phyloP scores from a whole-genome alignment of 2,113 vertebrate genomes.

The Tychaedon coryphoeus region DNA sequence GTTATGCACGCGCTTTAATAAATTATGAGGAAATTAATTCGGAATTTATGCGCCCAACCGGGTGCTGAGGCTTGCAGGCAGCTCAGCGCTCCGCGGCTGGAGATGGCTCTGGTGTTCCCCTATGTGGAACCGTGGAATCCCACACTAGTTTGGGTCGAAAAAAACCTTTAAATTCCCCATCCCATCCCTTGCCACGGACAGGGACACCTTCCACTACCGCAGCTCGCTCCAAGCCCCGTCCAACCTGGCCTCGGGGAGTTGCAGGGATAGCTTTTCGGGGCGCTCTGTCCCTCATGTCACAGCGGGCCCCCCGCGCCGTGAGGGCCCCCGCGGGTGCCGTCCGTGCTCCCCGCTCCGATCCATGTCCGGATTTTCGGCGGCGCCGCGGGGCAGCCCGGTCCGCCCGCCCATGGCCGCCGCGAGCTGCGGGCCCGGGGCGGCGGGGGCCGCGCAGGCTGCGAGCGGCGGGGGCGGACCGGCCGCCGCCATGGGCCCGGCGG shows the following conservation, averaged over 20 bases:
- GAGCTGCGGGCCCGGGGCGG: too few relatives aligned
- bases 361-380: neutral
- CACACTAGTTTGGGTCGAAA: accelerated
- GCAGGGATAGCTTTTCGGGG: neutral
- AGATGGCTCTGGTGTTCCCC: neutral
- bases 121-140: accelerated
- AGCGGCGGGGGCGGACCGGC: too few relatives aligned
- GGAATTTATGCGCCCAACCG: accelerated
- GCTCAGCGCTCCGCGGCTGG: neutral
- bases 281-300: neutral
- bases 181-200: accelerated
- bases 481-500: too few relatives aligned
- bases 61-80: accelerated
- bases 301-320: accelerated
- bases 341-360: neutral
- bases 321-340: neutral
- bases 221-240: neutral
- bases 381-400: neutral
- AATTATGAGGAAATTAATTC: neutral
- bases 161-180: neutral
- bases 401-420: too few relatives aligned
- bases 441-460: too few relatives aligned
- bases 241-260: neutral
- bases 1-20: accelerated
- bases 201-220: neutral